Evolutionary conservation across 2,888 invertebrate species (phyloP), one percentile per base, ranked within the genome.

Genomic region (Brenthis daphne): DNA sequence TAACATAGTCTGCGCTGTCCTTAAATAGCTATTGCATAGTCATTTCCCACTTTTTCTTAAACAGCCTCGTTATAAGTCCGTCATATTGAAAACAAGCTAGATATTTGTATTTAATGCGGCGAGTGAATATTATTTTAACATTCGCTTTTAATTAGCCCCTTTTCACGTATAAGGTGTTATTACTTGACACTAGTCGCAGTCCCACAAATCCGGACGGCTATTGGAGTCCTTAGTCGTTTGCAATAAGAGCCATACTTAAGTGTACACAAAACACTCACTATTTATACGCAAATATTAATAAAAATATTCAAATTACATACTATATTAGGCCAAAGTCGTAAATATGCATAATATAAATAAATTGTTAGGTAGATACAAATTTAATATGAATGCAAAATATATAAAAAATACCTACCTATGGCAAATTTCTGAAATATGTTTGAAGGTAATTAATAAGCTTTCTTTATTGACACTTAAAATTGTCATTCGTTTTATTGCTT

Each of bases 141-240:
- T 73, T 74, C 70, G 75, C 73, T 70, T 74, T 78, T 78, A 77
- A 79, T 78, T 77, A 77, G 74, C 72, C 64, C 69, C 72, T 68
- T 69, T 69, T 57, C 63, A 70, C 74, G 61, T 67, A 76, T 72
- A 77, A 65, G 76, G 75, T 43, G 57, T 71, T 74, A 75, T 74
- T 67, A 73, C 70, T 75, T 74, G 72, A 70, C 73, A 71, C 75
- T 68, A 72, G 71, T 69, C 50, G 48, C 24, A 48, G 24, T 58
- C 58, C 24, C 47, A 11, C 47, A 58, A 47, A 14, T 58, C 43
- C 20, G 48, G 20, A 24, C 16, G 47, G 37, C 11, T 43, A 2
- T 58, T 20, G 6, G 13, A 14, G n/a, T 24, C 48, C 48, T 24
- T 14, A 47, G 24, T 6, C 14, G 8, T 20, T 43, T 6, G 43